Conservation (phyloP, 1,140 invertebrate species). For the Gonatopus flavifemur region DNA sequence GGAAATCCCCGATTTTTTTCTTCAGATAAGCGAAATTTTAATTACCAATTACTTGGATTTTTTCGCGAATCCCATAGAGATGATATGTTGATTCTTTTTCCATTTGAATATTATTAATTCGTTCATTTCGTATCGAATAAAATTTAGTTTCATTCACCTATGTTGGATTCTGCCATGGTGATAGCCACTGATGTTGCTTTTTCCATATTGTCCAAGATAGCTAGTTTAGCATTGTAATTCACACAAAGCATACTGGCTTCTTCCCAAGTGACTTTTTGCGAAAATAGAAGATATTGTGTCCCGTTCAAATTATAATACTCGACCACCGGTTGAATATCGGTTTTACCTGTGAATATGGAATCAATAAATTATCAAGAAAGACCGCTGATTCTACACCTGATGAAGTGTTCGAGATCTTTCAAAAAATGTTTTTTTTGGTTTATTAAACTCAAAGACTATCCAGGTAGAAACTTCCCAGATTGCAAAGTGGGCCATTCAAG, state of each 20-base stretch:
- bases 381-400: no score
- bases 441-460: no score
- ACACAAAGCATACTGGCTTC: conserved; percentile 30
- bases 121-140: no score
- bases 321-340: conserved; percentile 26
- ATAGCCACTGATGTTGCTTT: conserved; percentile 24
- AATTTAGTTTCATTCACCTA: conserved; percentile 27
- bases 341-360: conserved; percentile 16
- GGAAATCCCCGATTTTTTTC: no score
- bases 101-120: conserved; percentile 1
- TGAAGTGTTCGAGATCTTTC: no score
- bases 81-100: no score
- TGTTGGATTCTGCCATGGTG: conserved; percentile 32
- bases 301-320: conserved; percentile 28
- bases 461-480: no score
- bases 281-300: conserved; percentile 32
- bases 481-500: no score
- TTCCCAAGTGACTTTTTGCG: conserved; percentile 34
- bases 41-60: no score
- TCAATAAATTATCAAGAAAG: not conserved
- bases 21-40: no score
- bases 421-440: no score
- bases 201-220: conserved; percentile 28
- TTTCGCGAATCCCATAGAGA: no score
- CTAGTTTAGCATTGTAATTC: conserved; percentile 26